Percentiles rank a stretch among this genome's conserved stretches.
phyloP scores from a whole-genome alignment of 64 coral and sea anemone genomes.

The Montipora sp. region DNA sequence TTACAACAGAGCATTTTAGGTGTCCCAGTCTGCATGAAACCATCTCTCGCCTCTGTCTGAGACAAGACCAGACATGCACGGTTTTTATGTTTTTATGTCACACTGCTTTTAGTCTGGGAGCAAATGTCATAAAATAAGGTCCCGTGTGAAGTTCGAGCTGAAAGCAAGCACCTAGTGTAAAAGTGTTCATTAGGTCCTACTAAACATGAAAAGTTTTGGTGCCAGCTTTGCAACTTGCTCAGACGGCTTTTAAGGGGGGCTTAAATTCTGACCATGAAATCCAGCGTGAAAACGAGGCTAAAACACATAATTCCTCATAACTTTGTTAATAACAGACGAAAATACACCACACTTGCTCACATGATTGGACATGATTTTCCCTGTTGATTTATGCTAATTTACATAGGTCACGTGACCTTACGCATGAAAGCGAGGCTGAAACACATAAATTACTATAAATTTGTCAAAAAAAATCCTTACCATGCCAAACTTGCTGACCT shows the following conservation, averaged over 20 bases:
- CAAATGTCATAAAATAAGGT: slow-evolving; percentile 77
- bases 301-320: slow-evolving; percentile 21
- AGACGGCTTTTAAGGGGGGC: slow-evolving; percentile 46
- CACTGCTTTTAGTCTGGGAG: slow-evolving; percentile 81
- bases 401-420: slow-evolving; percentile 55
- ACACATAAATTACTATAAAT: slow-evolving; percentile 71
- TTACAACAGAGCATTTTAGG: no score
- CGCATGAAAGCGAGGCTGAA: slow-evolving; percentile 72
- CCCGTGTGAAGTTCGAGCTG: slow-evolving; percentile 51
- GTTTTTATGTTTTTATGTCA: no score
- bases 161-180: slow-evolving; percentile 50
- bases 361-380: slow-evolving; percentile 71
- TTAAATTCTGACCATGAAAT: slow-evolving; percentile 40
- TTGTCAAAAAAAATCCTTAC: slow-evolving; percentile 37
- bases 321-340: slow-evolving; percentile 42
- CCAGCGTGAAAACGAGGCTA: slow-evolving; percentile 26
- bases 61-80: no score
- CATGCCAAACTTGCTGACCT: slow-evolving; percentile 74
- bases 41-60: no score
- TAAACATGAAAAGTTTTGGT: slow-evolving; percentile 70
- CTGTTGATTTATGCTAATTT: slow-evolving; percentile 78
- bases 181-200: slow-evolving; percentile 50
- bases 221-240: slow-evolving; percentile 70
- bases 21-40: no score
- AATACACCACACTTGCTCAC: slow-evolving; percentile 62